Percentiles rank a stretch among this genome's conserved stretches.
phyloP scores from a whole-genome alignment of 2,113 vertebrate genomes.

The Turnix velox region DNA sequence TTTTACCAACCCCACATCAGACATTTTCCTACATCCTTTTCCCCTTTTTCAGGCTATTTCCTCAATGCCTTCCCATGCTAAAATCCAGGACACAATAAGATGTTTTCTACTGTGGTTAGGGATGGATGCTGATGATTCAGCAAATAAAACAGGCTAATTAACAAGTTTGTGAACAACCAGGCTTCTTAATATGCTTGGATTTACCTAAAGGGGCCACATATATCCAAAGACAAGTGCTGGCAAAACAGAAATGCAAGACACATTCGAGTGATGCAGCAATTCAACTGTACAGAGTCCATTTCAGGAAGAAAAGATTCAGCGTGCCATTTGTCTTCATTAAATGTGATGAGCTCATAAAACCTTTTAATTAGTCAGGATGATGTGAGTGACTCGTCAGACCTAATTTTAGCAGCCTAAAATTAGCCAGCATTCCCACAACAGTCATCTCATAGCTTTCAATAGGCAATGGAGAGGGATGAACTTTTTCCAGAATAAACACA shows the following conservation, averaged over 20 bases:
- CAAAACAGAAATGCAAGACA: background rate
- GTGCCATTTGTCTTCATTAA: slow-evolving; percentile 17
- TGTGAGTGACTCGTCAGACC: slow-evolving; percentile 36
- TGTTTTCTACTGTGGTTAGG: background rate
- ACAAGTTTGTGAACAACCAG: background rate
- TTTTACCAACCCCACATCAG: background rate
- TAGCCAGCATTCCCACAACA: slow-evolving; percentile 13
- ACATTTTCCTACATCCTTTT: background rate
- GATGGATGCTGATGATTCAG: background rate
- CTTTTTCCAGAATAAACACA: background rate
- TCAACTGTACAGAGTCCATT: background rate
- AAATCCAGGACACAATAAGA: background rate
- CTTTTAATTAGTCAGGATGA: slow-evolving; percentile 42
- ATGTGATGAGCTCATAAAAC: slow-evolving; percentile 15
- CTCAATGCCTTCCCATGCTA: background rate
- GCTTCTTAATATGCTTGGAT: background rate
- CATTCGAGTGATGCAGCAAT: background rate
- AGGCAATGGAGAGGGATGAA: background rate
- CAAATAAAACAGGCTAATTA: background rate
- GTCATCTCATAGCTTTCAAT: background rate
- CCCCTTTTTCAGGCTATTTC: background rate
- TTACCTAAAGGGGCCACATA: background rate
- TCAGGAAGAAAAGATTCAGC: background rate
- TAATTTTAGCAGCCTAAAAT: slow-evolving; percentile 44
- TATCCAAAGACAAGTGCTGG: background rate